Conservation (phyloP, 2,888 invertebrate genomes). For the Heteromurus nitidus region DNA sequence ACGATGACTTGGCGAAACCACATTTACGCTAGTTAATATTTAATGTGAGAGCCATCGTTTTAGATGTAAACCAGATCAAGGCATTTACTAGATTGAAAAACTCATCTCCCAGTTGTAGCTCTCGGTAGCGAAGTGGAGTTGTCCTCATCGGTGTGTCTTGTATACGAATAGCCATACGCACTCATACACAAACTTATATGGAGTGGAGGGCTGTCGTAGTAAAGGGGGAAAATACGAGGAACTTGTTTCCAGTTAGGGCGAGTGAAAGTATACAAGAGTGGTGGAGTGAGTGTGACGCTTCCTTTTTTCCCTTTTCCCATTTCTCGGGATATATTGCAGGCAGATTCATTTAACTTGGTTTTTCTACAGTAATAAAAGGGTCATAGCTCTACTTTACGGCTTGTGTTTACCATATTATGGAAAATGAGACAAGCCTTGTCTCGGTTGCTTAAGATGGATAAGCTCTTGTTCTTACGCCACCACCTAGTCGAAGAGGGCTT, state of each 20-base stretch:
- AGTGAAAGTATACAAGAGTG: not conserved
- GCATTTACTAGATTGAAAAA: slow-evolving; percentile 74
- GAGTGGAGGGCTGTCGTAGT: not conserved
- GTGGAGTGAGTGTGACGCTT: not conserved
- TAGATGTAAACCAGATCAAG: slow-evolving; percentile 74
- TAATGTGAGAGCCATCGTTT: slow-evolving; percentile 73
- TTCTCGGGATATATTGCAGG: not conserved
- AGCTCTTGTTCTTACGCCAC: slow-evolving; percentile 14
- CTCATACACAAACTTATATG: not conserved
- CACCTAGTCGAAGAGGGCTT: too few species aligned
- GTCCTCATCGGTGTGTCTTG: not conserved
- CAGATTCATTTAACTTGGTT: slow-evolving; percentile 18
- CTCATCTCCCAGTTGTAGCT: slow-evolving; percentile 64
- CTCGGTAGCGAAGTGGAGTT: too few species aligned
- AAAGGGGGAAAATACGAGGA: not conserved
- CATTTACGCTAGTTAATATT: slow-evolving; percentile 72
- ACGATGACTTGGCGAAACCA: slow-evolving; percentile 73
- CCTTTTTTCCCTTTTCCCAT: not conserved
- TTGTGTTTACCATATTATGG: not conserved
- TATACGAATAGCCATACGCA: not conserved
- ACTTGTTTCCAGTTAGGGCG: too few species aligned
- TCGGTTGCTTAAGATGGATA: slow-evolving; percentile 45
- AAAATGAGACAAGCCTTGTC: slow-evolving; percentile 22
- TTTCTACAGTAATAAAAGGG: slow-evolving; percentile 18
- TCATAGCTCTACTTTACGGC: slow-evolving; percentile 1